phyloP scores from a whole-genome alignment of 2,113 vertebrate species.

The Bubo bubo region DNA sequence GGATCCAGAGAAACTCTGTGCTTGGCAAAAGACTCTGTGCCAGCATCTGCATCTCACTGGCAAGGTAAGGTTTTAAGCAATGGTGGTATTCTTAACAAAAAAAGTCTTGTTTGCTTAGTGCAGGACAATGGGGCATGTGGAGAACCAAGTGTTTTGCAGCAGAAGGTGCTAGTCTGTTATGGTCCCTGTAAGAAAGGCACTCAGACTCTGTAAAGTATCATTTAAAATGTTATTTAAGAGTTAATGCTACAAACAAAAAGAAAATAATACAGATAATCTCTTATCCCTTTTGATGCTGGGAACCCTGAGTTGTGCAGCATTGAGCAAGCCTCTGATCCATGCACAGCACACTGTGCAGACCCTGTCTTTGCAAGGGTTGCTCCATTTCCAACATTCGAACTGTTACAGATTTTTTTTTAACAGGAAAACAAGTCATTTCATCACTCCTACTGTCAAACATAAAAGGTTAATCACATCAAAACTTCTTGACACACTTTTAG shows the following conservation, averaged over 20 bases:
- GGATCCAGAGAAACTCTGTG: slow-evolving; percentile 81
- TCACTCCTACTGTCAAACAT: neutral
- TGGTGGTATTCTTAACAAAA: neutral
- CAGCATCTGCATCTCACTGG: slow-evolving; percentile 87
- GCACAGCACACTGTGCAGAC: neutral
- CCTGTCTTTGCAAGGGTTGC: neutral
- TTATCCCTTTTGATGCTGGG: neutral
- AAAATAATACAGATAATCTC: neutral
- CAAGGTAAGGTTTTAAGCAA: slow-evolving; percentile 80
- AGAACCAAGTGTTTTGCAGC: neutral
- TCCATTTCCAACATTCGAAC: neutral
- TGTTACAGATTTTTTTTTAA: neutral
- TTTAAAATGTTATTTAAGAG: neutral
- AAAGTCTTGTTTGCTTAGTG: fast-evolving
- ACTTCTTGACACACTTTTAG: fast-evolving
- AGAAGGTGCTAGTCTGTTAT: neutral
- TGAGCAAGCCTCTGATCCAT: neutral
- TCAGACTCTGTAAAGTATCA: neutral
- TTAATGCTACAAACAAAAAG: neutral
- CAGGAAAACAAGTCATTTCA: neutral
- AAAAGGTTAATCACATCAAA: neutral
- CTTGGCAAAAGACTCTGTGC: slow-evolving; percentile 91
- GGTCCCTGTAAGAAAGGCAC: neutral
- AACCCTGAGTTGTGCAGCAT: neutral
- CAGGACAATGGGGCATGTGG: neutral